Base-by-base conservation (phyloP, 2,888 invertebrate genomes). In the Phyllotreta striolata region DNA sequence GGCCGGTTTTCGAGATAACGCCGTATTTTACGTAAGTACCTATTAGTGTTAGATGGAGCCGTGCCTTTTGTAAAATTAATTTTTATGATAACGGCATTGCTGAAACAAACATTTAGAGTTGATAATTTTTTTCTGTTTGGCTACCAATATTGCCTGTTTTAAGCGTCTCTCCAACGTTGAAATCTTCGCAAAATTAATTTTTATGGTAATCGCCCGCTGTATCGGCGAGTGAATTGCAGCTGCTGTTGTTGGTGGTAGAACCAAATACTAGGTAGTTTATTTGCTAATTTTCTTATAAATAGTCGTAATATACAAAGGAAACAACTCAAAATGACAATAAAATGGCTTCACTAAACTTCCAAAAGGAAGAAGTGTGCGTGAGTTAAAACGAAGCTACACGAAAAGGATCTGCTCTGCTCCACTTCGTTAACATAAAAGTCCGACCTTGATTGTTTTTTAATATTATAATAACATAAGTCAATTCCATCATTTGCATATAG, bases 61-160 rank as follows among this genome's bases (percentile, higher is more conserved):
- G 49, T n/a, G 8, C 34, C 40, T 51, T 35, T 51, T 24, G 39
- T 49, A 40, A 39, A 58, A 58, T 58, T 58, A 49, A 58, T 24
- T 39, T 58, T 58, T 49, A 59, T 51, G 59, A n/a, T 59, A 59
- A 59, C 41, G 49, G 43, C 35, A 51, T 12, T 13, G 14, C 51
- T 12, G 13, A 51, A 37, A 37, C 35, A 51, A 51, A 34, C 41
- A 59, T 51, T 51, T 51, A 51, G 37, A 41, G 9, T 10, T 13
- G 59, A 51, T 13, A 12, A 52, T 38, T 38, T 10, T 52, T 52
- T 52, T 12, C 24, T 24, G 24, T 6, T 12, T 52, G 7, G 52
- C 7, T 8, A 47, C 47, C 47, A 14, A 47, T 34, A 47, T 47
- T 12, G 47, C 47, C 24, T 9, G 24, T 47, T 47, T 34, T 47